A percentile compares a stretch with the other conserved stretches of the same genome.
Evolutionary conservation across 2,888 invertebrate genomes (phyloP).

Genomic region (Mythimna impura): DNA sequence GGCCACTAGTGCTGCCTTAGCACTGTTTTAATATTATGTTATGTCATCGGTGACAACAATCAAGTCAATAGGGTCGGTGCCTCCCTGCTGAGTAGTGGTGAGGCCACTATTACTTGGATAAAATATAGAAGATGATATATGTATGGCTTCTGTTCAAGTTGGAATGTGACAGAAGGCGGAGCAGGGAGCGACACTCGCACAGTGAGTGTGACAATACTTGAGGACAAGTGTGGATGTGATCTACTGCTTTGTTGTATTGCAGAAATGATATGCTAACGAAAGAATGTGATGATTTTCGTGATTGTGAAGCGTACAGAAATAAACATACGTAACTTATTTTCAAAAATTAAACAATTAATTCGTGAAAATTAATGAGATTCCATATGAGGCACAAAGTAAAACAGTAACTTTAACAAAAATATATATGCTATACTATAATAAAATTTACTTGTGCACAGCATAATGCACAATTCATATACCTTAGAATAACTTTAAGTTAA

Average conservation of each 20-base stretch:
- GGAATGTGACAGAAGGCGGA: conserved; percentile 13
- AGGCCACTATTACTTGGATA: background rate
- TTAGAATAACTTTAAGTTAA: conserved; percentile 88
- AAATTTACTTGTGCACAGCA: conserved; percentile 85
- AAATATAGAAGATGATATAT: background rate
- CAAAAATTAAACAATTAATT: conserved; percentile 65
- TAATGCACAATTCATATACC: conserved; percentile 83
- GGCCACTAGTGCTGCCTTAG: conserved; percentile 19
- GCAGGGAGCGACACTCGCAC: background rate
- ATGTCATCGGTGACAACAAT: conserved; percentile 1
- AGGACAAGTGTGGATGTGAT: conserved; percentile 8
- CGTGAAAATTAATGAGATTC: conserved; percentile 86
- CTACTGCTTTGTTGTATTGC: conserved; percentile 27
- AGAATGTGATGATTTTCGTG: conserved; percentile 74
- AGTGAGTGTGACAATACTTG: background rate
- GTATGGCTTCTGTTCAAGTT: conserved; percentile 3
- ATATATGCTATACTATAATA: conserved; percentile 79
- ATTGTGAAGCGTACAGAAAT: conserved; percentile 70
- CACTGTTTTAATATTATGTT: background rate
- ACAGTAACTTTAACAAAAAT: conserved; percentile 86
- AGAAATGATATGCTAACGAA: conserved; percentile 50
- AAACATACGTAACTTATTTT: conserved; percentile 59
- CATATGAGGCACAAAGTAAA: conserved; percentile 86
- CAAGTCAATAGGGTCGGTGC: conserved; percentile 1
- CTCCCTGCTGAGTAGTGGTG: conserved; percentile 1